Conservation (phyloP, 2,113 vertebrate species). For the Carlito syrichta region DNA sequence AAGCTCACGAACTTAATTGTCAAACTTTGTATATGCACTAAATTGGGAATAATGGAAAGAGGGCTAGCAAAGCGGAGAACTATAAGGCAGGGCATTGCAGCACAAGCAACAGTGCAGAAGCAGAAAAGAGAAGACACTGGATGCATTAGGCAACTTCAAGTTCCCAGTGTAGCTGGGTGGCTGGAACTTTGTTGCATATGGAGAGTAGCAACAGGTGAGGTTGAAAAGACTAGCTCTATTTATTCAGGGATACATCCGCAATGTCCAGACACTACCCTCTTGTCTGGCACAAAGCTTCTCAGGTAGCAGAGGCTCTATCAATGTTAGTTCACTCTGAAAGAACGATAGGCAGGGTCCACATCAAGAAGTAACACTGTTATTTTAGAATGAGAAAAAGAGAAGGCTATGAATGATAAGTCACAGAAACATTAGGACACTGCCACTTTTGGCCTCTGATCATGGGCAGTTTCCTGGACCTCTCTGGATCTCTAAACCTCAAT, state of each 20-base stretch:
- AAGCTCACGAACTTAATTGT: no score
- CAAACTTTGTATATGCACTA: rapidly evolving
- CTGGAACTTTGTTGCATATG: not conserved
- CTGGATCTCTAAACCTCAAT: not conserved
- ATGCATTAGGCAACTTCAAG: not conserved
- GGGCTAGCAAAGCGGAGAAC: not conserved
- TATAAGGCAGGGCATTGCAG: rapidly evolving
- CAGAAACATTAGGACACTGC: not conserved
- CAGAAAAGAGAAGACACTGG: not conserved
- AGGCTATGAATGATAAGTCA: not conserved
- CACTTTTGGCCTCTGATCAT: not conserved
- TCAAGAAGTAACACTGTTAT: not conserved
- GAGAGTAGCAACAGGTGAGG: not conserved
- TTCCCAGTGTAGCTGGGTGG: no score
- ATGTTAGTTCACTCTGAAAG: not conserved
- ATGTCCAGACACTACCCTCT: no score
- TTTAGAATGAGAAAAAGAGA: not conserved
- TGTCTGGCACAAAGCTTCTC: not conserved
- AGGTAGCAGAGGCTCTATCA: not conserved
- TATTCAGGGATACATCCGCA: not conserved
- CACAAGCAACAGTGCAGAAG: not conserved
- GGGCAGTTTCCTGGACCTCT: not conserved
- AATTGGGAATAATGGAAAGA: not conserved
- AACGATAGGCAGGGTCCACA: not conserved
- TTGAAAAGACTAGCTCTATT: not conserved